These are phyloP conservation scores for Lagopus muta DNA, from an alignment of 2,113 vertebrate genomes.

Conservation along the genomic window DNA sequence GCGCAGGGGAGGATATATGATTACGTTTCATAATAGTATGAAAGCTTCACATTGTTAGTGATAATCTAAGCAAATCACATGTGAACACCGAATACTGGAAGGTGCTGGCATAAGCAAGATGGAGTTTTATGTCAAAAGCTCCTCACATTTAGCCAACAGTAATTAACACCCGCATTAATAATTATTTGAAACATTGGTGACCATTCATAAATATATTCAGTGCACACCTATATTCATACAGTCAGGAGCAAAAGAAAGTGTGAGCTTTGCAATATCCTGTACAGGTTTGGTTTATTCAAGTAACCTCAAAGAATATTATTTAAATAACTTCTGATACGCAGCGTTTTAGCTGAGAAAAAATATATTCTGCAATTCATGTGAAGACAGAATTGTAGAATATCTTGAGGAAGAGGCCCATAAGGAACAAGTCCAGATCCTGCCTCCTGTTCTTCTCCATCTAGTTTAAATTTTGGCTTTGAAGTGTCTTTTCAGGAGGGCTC, in stretches of 20 bases:
- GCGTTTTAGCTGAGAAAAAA: not conserved
- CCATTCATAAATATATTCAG: not conserved
- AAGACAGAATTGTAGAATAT: not conserved
- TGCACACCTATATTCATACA: not conserved
- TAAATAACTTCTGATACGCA: not conserved
- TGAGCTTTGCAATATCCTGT: not conserved
- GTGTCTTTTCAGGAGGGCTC: not conserved
- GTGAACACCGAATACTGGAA: not conserved
- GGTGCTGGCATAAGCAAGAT: not conserved
- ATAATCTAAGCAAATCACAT: not conserved
- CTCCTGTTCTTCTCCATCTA: not conserved
- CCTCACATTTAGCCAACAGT: not conserved
- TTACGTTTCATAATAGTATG: not conserved
- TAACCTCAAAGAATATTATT: not conserved
- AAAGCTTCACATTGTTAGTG: not conserved
- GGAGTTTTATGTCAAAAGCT: not conserved
- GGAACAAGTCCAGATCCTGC: too few relatives aligned
- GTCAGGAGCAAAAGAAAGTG: not conserved
- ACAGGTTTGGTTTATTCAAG: not conserved
- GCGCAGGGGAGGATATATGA: not conserved
- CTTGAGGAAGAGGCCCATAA: too few relatives aligned
- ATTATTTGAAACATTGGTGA: not conserved
- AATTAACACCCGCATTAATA: constrained; percentile 12
- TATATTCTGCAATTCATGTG: not conserved
- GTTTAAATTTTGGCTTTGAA: not conserved